Conservation (phyloP, 2,797 vertebrate genomes). For the Micromesistius poutassou region DNA sequence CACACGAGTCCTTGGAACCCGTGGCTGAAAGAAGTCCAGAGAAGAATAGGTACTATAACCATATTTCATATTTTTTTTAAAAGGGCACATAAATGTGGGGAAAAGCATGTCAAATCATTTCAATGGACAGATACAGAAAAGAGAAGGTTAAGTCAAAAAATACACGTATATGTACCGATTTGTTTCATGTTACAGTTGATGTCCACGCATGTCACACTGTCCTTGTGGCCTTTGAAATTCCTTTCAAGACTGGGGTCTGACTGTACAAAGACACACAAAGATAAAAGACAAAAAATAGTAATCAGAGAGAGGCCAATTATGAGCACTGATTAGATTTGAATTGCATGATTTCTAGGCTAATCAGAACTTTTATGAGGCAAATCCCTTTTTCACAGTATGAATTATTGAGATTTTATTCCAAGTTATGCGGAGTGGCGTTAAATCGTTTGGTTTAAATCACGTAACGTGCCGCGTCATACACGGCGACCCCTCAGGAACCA, state of each 20-base stretch:
- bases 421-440: background rate
- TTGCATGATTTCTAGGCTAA: background rate
- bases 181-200: slow-evolving; percentile 88
- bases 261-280: slow-evolving; percentile 57
- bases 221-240: slow-evolving; percentile 91
- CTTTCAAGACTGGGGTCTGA: slow-evolving; percentile 88
- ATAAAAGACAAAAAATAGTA: slow-evolving; percentile 3
- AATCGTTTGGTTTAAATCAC: background rate
- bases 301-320: background rate
- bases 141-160: background rate
- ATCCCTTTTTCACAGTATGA: background rate
- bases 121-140: background rate
- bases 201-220: slow-evolving; percentile 86
- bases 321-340: background rate
- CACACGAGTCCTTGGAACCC: slow-evolving; percentile 86
- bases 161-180: slow-evolving; percentile 70
- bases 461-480: background rate
- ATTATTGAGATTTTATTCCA: background rate
- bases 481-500: background rate
- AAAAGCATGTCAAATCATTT: background rate
- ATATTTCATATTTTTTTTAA: background rate
- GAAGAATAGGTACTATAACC: background rate
- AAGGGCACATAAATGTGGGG: background rate
- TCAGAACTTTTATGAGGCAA: background rate
- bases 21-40: slow-evolving; percentile 68